Evolutionary conservation across 2,888 invertebrate genomes (phyloP), one percentile per base, ranked within the genome.

Genomic region (Abrostola triplasia): DNA sequence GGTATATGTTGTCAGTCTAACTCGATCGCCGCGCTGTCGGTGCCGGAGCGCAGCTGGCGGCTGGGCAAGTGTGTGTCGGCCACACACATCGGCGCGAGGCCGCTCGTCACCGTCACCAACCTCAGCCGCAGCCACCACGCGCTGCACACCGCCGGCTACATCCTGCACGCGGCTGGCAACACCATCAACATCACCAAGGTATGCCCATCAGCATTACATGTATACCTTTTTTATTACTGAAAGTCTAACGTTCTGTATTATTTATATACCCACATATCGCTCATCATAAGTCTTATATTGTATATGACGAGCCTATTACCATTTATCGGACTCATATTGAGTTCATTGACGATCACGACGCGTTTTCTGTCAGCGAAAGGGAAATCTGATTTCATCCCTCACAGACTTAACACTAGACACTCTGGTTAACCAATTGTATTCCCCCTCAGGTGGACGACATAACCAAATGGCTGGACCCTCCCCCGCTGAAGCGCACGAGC

Each of bases 1-100:
- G 7, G 9, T 47, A 8, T 24, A 1, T 13, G 8, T 38, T 59
- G 37, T 6, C 85, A 91, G 91, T 91, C 90, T 0, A 81, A 80
- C 44, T 91, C 90, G 0, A 84, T 76, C 74, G 84, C 81, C 47
- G 64, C 81, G 5, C 59, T 87, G 9, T 63, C 58, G 5, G 63
- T 57, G 0, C 60, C 67, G 36, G 75, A 62, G 53, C 58, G 57
- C 0, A 42, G 70, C 53, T 63, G 60, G 66, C 54, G 63, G 42
- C 88, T 93, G 0, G 93, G 92, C 86, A 94, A 94, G 88, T 95
- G 95, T 71, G 90, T 93, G 83, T 95, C 95, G 37, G 94, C 93
- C n/a, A 79, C 86, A 0, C 92, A 92, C 79, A 81, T 93, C 69
- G 82, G 85, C 38, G 73, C 83, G 44, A 65, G 77, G 58, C 68